Evolutionary conservation across 2,113 vertebrate species (phyloP), one percentile per base, ranked within the genome.

Genomic region (Anser brachyrhynchus): DNA sequence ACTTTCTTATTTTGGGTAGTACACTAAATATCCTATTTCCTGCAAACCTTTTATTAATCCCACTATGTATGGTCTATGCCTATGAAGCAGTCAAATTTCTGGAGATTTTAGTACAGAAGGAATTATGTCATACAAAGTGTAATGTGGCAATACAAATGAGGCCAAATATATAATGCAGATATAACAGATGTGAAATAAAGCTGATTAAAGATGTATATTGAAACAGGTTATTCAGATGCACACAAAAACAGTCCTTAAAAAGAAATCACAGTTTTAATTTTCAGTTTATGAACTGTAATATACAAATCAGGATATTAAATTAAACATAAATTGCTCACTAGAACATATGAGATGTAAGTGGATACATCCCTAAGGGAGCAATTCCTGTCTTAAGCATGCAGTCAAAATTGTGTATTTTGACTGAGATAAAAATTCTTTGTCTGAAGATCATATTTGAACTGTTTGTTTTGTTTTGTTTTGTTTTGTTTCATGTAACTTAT

Each of bases 381-480:
- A 26, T 8, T 62, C 0, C 0, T 2, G 6, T 74, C 17, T 92
- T 66, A 58, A 84, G 39, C 20, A 55, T 72, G 22, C 75, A 64
- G 74, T 49, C 12, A 75, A 93, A 74, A 57, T 13, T 41, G 12
- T 55, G 11, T 35, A 14, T 49, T 41, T 78, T 62, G 51, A 46
- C 14, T 78, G 25, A 61, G 10, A 73, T 25, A 82, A 46, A 11
- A 11, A 77, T 78, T 95, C 6, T 13, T 55, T 64, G 15, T 41
- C n/a, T 44, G 43, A 86, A 74, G 17, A 51, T 4, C 9, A 9
- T 20, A n/a, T 37, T 66, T 87, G 10, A 71, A 29, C 17, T 71
- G 35, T 2, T 65, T 54, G 44, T 46, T 49, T 49, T 10, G 46
- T 19, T 21, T 46, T 46, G 46, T 49, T 21, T 49, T 46, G 4